Base-by-base conservation (phyloP, 2,113 vertebrate species). In the Ceyx margarethae region DNA sequence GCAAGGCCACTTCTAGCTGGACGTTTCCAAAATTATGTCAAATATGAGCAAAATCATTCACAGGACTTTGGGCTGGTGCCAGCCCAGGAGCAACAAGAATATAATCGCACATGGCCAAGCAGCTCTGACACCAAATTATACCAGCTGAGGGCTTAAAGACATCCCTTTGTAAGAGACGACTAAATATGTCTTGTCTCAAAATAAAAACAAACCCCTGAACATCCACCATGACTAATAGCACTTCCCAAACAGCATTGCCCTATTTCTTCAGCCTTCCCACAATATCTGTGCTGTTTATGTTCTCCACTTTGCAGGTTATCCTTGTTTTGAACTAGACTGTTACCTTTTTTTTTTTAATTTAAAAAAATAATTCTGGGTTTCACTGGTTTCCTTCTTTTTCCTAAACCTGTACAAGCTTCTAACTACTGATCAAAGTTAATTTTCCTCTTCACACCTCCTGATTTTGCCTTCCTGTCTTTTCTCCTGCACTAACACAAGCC, bases 261-360 rank as follows among this genome's bases (percentile, higher is more conserved):
- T 83, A 81, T 48, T 90, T 94, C 76, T 87, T 73, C 86, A 93
- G 54, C 65, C 85, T 93, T 83, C 50, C 87, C 81, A 90, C 91
- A 78, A 5, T 31, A 64, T 60, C 69, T 75, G 61, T 64, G 53
- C 73, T 93, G 86, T 90, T 95, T 71, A 57, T 51, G 45, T 78
- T 91, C 90, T 90, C 66, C 92, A 91, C 62, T 82, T 75, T 75
- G 65, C 74, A 84, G 85, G 64, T 87, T 85, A 75, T 76, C 84
- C 68, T 91, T 89, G 56, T 81, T 72, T 58, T 91, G 40, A 73
- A 80, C 92, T 79, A 93, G 76, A 51, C 77, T 61, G 54, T 72
- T 35, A 25, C 37, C 13, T 80, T 57, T 74, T 84, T 42, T 33
- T 33, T 3, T 26, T 45, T 85, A 54, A 68, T 84, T 37, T 15